These are phyloP conservation scores for Odontophorus gujanensis DNA, from an alignment of 2,113 vertebrate genomes.

Conservation along the genomic window DNA sequence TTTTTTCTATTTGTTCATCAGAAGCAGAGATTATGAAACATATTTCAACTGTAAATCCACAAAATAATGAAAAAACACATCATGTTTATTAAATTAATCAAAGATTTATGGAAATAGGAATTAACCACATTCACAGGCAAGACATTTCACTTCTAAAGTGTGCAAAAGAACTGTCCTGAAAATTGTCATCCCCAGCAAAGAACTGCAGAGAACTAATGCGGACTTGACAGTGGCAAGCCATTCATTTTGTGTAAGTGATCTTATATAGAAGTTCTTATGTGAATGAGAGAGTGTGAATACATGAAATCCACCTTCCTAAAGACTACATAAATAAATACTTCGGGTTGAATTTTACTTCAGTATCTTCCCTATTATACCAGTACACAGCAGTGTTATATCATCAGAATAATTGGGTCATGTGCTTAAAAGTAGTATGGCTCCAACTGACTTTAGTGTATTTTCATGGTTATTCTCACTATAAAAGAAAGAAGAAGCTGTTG, in stretches of 20 bases:
- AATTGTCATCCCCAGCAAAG: not conserved
- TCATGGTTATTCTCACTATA: not conserved
- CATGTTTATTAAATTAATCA: not conserved
- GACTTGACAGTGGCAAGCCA: not conserved
- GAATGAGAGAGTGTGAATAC: fast-evolving
- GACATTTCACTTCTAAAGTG: not conserved
- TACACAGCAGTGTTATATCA: not conserved
- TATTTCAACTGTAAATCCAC: not conserved
- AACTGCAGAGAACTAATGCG: not conserved
- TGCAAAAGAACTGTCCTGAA: not conserved
- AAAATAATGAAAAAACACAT: not conserved
- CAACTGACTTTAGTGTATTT: not conserved
- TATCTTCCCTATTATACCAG: not conserved
- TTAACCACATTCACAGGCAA: not conserved
- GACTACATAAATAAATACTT: not conserved
- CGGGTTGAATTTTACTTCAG: not conserved
- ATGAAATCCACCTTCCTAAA: not conserved
- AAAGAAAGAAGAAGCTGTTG: not conserved
- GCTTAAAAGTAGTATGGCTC: not conserved
- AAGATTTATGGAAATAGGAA: not conserved
- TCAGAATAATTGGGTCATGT: not conserved
- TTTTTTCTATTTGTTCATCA: not conserved
- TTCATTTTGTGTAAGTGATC: not conserved
- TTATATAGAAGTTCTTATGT: not conserved
- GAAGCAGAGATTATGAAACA: not conserved